Evolutionary conservation across 2,797 vertebrate species (phyloP).

Genomic region (Liasis olivaceus): DNA sequence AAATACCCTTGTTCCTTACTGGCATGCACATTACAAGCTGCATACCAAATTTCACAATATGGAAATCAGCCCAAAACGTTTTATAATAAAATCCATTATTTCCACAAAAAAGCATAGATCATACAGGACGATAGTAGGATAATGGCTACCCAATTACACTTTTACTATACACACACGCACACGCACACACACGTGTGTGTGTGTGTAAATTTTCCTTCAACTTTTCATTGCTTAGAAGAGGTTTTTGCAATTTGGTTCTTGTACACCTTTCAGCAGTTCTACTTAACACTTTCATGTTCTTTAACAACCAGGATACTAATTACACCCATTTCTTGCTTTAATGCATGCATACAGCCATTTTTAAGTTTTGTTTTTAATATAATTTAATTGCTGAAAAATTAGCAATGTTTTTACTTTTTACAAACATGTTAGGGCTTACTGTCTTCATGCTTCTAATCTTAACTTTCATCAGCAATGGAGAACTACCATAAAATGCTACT

Average conservation of each 20-base stretch:
- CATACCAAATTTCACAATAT: slow-evolving; percentile 24
- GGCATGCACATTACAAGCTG: background rate
- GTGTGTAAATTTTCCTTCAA: slow-evolving; percentile 21
- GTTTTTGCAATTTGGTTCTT: slow-evolving; percentile 6
- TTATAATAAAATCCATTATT: slow-evolving; percentile 35
- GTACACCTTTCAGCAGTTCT: background rate
- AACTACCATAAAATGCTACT: slow-evolving; percentile 53
- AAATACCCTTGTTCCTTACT: slow-evolving; percentile 30
- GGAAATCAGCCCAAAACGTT: slow-evolving; percentile 33
- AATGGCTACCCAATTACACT: slow-evolving; percentile 29
- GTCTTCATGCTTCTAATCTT: slow-evolving; percentile 25
- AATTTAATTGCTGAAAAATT: background rate
- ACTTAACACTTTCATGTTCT: background rate
- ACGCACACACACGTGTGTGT: background rate
- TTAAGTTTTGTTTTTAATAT: background rate
- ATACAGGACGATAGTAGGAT: background rate
- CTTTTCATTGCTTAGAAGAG: slow-evolving; percentile 25
- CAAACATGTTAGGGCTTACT: slow-evolving; percentile 10
- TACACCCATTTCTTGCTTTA: background rate
- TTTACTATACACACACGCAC: background rate
- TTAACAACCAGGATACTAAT: background rate
- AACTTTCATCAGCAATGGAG: slow-evolving; percentile 53
- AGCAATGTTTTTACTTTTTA: background rate
- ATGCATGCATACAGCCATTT: background rate
- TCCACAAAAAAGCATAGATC: slow-evolving; percentile 30